Percentiles rank a stretch among this genome's conserved stretches.
phyloP scores from a whole-genome alignment of 2,888 invertebrate genomes.

The Callyntrura sp. region DNA sequence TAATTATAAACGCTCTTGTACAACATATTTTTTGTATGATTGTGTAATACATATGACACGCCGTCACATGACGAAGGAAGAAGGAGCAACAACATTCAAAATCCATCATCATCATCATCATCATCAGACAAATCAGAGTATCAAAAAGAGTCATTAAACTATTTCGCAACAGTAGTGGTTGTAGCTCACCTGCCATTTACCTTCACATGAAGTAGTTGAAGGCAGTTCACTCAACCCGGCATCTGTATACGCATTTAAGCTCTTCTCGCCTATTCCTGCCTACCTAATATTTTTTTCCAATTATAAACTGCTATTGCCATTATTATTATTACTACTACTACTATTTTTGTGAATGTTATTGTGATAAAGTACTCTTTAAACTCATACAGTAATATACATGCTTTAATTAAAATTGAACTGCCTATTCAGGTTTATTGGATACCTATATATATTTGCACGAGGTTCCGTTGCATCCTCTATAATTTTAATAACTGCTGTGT shows the following conservation, averaged over 20 bases:
- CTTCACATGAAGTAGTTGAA: conserved; percentile 77
- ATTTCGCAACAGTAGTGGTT: conserved; percentile 70
- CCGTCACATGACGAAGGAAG: conserved; percentile 9
- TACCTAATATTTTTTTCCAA: conserved; percentile 8
- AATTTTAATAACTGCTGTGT: neutral
- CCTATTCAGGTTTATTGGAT: neutral
- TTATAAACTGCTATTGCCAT: neutral
- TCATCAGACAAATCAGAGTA: conserved; percentile 68
- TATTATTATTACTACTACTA: neutral
- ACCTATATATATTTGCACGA: neutral
- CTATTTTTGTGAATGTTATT: neutral
- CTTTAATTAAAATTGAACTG: neutral
- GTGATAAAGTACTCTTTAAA: neutral
- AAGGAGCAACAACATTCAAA: conserved; percentile 32
- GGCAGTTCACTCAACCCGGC: conserved; percentile 77
- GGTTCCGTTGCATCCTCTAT: conserved; percentile 5
- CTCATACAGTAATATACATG: neutral
- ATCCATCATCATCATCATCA: no score
- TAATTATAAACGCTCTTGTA: neutral
- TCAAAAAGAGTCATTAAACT: conserved; percentile 76
- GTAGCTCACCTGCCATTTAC: conserved; percentile 77
- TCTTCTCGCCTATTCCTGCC: neutral
- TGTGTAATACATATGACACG: conserved; percentile 16
- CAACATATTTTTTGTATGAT: neutral
- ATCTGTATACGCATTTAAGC: neutral